phyloP scores from a whole-genome alignment of 2,797 vertebrate genomes.

The Acanthurus lineatus region DNA sequence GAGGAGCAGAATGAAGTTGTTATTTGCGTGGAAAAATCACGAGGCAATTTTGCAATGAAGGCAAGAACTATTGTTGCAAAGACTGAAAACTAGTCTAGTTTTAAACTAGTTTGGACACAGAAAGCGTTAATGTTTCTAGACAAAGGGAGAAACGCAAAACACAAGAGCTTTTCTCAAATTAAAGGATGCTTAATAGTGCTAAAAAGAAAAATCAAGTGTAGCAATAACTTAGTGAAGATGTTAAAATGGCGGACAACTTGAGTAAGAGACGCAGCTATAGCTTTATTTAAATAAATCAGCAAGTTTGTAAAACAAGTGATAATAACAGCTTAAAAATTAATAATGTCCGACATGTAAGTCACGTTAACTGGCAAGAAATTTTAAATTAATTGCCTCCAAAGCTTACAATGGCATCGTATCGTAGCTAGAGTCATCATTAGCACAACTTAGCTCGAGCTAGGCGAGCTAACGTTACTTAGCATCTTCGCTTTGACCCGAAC shows the following conservation, averaged over 20 bases:
- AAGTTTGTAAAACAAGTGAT: no score
- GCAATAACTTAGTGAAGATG: neutral
- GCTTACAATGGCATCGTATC: conserved; percentile 1
- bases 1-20: no score
- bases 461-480: conserved; percentile 12
- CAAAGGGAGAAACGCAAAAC: no score
- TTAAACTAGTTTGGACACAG: no score
- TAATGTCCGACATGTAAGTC: accelerated
- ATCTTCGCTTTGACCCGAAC: conserved; percentile 17
- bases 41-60: no score
- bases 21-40: no score
- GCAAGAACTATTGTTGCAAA: no score
- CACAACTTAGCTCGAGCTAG: conserved; percentile 2
- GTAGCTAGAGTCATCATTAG: neutral
- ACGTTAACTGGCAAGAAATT: accelerated
- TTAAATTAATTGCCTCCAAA: conserved; percentile 37
- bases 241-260: conserved; percentile 77
- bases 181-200: no score
- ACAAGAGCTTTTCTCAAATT: no score
- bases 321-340: accelerated
- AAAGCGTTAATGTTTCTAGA: no score
- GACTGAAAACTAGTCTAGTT: no score
- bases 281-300: accelerated
- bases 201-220: neutral
- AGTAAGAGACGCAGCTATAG: accelerated